A percentile compares a stretch with the other conserved stretches of the same genome.
phyloP scores from a whole-genome alignment of 2,113 vertebrate genomes.

The Hypocryptadius cinnamomeus region DNA sequence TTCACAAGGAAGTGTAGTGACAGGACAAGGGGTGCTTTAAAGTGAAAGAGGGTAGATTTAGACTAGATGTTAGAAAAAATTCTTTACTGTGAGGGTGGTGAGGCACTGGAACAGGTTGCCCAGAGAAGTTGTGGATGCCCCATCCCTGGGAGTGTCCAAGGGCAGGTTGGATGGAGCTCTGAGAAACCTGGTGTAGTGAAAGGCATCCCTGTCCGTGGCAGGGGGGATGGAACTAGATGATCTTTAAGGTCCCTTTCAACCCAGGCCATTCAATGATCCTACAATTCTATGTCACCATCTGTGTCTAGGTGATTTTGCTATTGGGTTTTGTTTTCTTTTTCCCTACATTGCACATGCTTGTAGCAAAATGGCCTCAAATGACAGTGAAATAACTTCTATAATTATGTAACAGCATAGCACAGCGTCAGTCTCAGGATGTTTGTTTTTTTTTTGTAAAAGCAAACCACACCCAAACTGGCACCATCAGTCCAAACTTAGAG shows the following conservation, averaged over 20 bases:
- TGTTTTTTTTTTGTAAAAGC: background rate
- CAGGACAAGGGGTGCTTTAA: background rate
- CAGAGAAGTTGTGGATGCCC: background rate
- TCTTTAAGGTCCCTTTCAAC: background rate
- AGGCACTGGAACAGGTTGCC: background rate
- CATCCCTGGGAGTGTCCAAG: background rate
- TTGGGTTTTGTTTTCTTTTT: background rate
- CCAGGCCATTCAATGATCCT: rapidly evolving
- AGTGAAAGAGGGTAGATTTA: background rate
- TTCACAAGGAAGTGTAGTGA: background rate
- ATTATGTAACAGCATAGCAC: background rate
- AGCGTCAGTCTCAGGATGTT: background rate
- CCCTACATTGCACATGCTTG: background rate
- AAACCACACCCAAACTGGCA: background rate
- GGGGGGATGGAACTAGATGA: background rate
- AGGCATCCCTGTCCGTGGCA: background rate
- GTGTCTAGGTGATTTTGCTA: background rate
- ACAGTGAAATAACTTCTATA: background rate
- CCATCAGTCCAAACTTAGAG: background rate
- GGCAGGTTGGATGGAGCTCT: background rate
- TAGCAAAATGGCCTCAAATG: background rate
- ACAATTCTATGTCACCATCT: background rate
- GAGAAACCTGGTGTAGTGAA: background rate
- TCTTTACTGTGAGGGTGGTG: background rate
- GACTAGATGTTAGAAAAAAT: background rate